Evolutionary conservation across 2,113 vertebrate genomes (phyloP).

Genomic region (Sinocyclocheilus grahami): DNA sequence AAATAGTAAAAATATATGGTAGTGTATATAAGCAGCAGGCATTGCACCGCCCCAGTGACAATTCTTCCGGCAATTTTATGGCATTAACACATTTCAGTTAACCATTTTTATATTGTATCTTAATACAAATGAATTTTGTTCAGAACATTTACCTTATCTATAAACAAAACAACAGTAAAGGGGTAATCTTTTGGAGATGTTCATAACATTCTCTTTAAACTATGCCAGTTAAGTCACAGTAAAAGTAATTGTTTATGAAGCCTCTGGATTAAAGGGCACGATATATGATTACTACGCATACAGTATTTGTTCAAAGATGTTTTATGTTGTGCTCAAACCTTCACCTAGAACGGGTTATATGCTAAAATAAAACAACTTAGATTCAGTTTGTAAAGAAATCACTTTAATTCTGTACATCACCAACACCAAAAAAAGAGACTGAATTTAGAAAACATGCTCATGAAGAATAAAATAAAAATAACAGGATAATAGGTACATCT

Average conservation of each 20-base stretch:
- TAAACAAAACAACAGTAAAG: not conserved
- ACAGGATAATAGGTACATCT: not conserved
- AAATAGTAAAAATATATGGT: too few species aligned
- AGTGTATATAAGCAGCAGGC: too few species aligned
- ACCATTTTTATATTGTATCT: not conserved
- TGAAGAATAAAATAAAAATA: not conserved
- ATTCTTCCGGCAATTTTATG: not conserved
- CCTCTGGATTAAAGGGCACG: not conserved
- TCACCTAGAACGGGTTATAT: not conserved
- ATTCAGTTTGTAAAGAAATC: not conserved
- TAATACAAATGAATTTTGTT: not conserved
- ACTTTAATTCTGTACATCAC: slow-evolving; percentile 23
- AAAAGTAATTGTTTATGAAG: not conserved
- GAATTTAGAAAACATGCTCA: not conserved
- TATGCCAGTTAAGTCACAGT: not conserved
- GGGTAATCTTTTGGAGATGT: not conserved
- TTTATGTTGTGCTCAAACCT: not conserved
- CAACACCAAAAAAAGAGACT: not conserved
- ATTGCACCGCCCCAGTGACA: too few species aligned
- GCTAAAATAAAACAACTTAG: not conserved
- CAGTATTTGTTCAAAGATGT: not conserved
- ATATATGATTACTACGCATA: not conserved
- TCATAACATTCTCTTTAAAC: not conserved
- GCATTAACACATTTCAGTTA: not conserved
- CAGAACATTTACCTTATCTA: not conserved